phyloP scores from a whole-genome alignment of 2,113 vertebrate species.

The Halcyon senegalensis region DNA sequence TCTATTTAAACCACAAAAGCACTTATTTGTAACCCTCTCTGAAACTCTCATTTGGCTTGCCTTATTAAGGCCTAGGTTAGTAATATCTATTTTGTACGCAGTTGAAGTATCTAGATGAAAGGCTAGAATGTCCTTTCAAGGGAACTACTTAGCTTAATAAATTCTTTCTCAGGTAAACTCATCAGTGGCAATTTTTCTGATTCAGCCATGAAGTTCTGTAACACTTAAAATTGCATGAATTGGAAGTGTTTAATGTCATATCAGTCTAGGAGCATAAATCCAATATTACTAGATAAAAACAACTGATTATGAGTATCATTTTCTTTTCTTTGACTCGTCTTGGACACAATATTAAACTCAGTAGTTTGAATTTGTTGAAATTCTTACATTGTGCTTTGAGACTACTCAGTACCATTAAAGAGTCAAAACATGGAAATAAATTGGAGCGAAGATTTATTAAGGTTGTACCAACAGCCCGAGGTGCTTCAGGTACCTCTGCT shows the following conservation, averaged over 20 bases:
- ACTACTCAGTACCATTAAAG: neutral
- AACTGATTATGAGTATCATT: neutral
- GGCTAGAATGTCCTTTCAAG: conserved; percentile 8
- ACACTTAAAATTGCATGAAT: neutral
- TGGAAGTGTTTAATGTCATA: neutral
- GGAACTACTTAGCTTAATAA: conserved; percentile 2
- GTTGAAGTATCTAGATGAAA: conserved; percentile 13
- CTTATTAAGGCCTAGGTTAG: neutral
- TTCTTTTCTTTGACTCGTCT: neutral
- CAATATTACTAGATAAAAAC: neutral
- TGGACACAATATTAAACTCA: neutral
- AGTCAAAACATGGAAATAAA: neutral
- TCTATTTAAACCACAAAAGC: conserved; percentile 6
- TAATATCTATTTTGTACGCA: conserved; percentile 1
- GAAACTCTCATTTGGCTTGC: neutral
- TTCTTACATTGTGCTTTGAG: neutral
- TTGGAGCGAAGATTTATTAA: neutral
- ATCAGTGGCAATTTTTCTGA: conserved; percentile 1
- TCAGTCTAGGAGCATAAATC: neutral
- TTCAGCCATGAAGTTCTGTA: neutral
- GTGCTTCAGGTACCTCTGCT: neutral
- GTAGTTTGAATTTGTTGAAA: neutral
- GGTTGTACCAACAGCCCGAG: neutral
- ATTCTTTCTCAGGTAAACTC: conserved; percentile 5
- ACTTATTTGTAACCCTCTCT: neutral